Evolutionary conservation across 2,797 vertebrate genomes (phyloP).

Genomic region (Numenius phaeopus): DNA sequence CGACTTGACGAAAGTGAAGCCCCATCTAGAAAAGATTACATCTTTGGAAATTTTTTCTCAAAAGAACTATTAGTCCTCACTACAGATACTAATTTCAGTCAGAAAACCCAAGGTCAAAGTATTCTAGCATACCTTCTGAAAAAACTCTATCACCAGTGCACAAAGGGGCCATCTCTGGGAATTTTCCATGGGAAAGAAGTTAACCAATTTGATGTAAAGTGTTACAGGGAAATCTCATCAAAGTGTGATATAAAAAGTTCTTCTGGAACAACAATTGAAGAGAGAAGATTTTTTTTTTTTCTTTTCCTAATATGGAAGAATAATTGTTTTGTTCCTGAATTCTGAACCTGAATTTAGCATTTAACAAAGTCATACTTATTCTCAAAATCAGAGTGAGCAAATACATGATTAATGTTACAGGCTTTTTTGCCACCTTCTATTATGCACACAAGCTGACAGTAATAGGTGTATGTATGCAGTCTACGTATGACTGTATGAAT

Average conservation of each 20-base stretch:
- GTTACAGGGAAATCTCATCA: neutral
- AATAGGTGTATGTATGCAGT: neutral
- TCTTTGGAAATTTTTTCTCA: neutral
- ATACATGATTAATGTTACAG: neutral
- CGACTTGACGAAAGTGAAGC: neutral
- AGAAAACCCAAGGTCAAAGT: neutral
- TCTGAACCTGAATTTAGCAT: neutral
- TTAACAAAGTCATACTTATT: neutral
- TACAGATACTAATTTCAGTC: neutral
- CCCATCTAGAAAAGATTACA: neutral
- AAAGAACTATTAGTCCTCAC: neutral
- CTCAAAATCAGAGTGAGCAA: neutral
- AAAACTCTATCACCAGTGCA: neutral
- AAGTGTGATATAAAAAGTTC: neutral
- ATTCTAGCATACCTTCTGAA: neutral
- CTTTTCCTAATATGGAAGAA: neutral
- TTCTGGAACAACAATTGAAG: neutral
- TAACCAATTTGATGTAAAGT: neutral
- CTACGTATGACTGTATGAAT: neutral
- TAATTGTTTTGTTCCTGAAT: neutral
- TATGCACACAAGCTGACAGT: neutral
- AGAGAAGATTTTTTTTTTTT: accelerated
- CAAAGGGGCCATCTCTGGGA: neutral
- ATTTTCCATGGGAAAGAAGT: neutral
- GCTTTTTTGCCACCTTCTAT: neutral